Percentiles rank a stretch among this genome's conserved stretches.
These are phyloP conservation scores for Hyaena hyaena DNA, from an alignment of 2,113 vertebrate genomes.

Conservation along the genomic window DNA sequence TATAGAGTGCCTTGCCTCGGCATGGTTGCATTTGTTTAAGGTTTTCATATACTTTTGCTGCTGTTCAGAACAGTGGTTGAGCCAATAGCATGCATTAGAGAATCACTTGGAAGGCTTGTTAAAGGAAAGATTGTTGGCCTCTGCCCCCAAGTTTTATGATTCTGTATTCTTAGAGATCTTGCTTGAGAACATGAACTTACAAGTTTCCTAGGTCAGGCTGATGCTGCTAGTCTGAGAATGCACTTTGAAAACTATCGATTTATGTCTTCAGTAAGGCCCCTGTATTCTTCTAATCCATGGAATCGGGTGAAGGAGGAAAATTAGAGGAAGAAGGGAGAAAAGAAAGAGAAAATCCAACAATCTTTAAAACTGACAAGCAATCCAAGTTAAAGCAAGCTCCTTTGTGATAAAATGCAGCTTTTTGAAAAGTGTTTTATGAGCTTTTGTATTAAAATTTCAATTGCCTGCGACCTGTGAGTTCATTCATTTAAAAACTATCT, in stretches of 20 bases:
- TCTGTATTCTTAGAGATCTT: background rate
- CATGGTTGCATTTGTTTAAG: background rate
- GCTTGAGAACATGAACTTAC: background rate
- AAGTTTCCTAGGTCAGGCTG: background rate
- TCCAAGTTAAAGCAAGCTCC: background rate
- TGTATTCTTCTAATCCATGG: background rate
- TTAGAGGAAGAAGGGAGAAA: background rate
- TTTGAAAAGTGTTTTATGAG: background rate
- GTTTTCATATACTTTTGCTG: background rate
- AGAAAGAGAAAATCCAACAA: background rate
- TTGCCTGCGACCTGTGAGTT: background rate
- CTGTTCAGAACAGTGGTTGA: background rate
- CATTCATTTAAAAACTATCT: background rate
- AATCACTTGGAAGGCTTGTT: background rate
- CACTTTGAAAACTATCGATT: background rate
- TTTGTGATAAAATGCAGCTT: background rate
- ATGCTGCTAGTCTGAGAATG: background rate
- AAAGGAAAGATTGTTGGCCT: background rate
- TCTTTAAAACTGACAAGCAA: background rate
- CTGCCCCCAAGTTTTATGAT: background rate
- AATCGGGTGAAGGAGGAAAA: background rate
- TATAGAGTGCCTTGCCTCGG: background rate
- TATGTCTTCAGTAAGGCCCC: background rate
- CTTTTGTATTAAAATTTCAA: slow-evolving; percentile 25
- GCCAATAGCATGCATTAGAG: background rate